Base-by-base conservation (phyloP, 2,797 vertebrate species). In the Aldrovandia affinis region DNA sequence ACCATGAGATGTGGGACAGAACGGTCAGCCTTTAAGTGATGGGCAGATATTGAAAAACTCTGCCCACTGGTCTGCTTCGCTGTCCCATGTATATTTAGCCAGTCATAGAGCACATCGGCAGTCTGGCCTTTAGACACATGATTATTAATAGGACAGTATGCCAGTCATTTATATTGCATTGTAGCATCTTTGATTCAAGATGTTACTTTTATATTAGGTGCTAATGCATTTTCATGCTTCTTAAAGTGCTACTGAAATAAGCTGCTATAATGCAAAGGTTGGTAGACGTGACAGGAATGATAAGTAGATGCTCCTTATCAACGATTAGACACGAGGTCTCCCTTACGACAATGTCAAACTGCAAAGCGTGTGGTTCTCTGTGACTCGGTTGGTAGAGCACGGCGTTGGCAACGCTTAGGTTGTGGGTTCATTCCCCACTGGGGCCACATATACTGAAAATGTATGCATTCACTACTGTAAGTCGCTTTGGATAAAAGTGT, bases 71-170 rank as follows among this genome's bases (percentile, higher is more conserved):
- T 12, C 68, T 73, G 68, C 36, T 33, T 22, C 68, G 18, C 20
- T 12, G 6, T 9, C 14, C 33, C 33, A 22, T 28, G 8, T 77
- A 47, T 77, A 47, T 57, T 57, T 77, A 47, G 42, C n/a, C 42
- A 77, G 22, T 9, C 68, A 33, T 36, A 14, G 63, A 15, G 63
- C 63, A 68, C 63, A 33, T 28, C 36, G 63, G 63, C 63, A 33
- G 68, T 77, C 42, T 47, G 42, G 73, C 42, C 68, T 47, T n/a
- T 47, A 25, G 73, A 77, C 47, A 47, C 20, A n/a, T 5, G 39
- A 47, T n/a, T 77, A 77, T 77, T 77, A 77, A 77, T 77, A 77
- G 73, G 42, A 44, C 47, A n/a, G 39, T 44, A 77, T 77, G 22
- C 73, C 22, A 44, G 39, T 77, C 39, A 77, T 77, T 77, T 47